These are phyloP conservation scores for Callipepla californica DNA, from an alignment of 2,113 vertebrate genomes.

Conservation along the genomic window DNA sequence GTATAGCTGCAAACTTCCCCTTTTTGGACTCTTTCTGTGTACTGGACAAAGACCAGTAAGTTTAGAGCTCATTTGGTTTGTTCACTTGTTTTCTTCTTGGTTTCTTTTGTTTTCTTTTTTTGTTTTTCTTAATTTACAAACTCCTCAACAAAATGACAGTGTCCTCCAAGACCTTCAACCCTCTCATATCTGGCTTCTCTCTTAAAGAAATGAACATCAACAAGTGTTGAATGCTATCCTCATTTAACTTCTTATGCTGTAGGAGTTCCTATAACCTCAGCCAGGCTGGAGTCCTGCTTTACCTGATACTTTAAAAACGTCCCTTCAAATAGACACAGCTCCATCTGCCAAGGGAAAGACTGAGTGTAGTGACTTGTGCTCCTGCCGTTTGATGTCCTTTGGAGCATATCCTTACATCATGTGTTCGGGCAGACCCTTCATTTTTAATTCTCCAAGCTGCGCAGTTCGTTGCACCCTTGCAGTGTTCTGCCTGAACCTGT, in stretches of 20 bases:
- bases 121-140: background rate
- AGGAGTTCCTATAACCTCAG: background rate
- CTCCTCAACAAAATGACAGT: background rate
- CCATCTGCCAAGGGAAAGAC: background rate
- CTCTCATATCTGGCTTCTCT: background rate
- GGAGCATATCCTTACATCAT: no score
- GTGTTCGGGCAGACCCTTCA: background rate
- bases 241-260: background rate
- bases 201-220: background rate
- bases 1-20: slow-evolving; percentile 95
- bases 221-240: background rate
- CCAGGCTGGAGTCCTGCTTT: background rate
- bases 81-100: background rate
- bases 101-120: background rate
- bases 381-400: no score
- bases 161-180: background rate
- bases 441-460: background rate
- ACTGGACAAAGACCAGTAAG: slow-evolving; percentile 98
- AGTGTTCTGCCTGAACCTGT: background rate
- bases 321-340: background rate
- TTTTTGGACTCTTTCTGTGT: slow-evolving; percentile 98
- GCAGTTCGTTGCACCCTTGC: background rate
- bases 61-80: background rate
- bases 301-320: background rate
- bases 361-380: no score